Evolutionary conservation across 2,888 invertebrate species (phyloP).

Genomic region (Xestobium rufovillosum): DNA sequence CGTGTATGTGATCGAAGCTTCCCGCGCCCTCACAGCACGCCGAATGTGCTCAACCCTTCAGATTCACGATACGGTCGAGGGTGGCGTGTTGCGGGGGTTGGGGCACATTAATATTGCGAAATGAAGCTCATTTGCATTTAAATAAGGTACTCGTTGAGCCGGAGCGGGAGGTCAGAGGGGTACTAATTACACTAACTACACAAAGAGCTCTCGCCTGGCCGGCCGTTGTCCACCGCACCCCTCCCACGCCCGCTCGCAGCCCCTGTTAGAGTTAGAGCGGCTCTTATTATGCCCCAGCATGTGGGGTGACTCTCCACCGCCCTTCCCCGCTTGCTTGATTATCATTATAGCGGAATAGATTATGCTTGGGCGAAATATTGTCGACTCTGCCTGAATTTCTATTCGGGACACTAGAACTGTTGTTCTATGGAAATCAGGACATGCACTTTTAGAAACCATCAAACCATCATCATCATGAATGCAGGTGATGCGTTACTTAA

Average conservation of each 20-base stretch:
- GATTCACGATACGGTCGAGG: slow-evolving; percentile 27
- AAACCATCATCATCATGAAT: too few relatives aligned
- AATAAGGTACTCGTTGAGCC: slow-evolving; percentile 57
- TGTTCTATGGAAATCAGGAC: too few relatives aligned
- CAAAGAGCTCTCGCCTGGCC: slow-evolving; percentile 46
- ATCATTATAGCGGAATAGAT: slow-evolving; percentile 43
- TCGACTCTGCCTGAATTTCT: too few relatives aligned
- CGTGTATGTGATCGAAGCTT: not conserved
- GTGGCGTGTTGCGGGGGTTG: slow-evolving; percentile 42
- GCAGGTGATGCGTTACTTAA: too few relatives aligned
- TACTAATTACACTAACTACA: slow-evolving; percentile 49
- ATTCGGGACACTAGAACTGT: too few relatives aligned
- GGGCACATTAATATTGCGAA: slow-evolving; percentile 80
- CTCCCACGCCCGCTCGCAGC: slow-evolving; percentile 28
- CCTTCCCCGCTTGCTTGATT: slow-evolving; percentile 40
- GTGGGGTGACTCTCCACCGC: slow-evolving; percentile 28
- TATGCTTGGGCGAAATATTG: slow-evolving; percentile 36
- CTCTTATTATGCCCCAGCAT: slow-evolving; percentile 34
- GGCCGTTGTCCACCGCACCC: slow-evolving; percentile 40
- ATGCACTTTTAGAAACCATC: too few relatives aligned
- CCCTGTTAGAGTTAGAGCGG: slow-evolving; percentile 11
- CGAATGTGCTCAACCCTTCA: slow-evolving; percentile 22
- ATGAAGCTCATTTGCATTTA: slow-evolving; percentile 88
- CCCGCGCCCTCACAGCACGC: slow-evolving; percentile 5
- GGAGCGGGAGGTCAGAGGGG: slow-evolving; percentile 33